Evolutionary conservation across 2,888 invertebrate species (phyloP).

Genomic region (Leptothorax acervorum): DNA sequence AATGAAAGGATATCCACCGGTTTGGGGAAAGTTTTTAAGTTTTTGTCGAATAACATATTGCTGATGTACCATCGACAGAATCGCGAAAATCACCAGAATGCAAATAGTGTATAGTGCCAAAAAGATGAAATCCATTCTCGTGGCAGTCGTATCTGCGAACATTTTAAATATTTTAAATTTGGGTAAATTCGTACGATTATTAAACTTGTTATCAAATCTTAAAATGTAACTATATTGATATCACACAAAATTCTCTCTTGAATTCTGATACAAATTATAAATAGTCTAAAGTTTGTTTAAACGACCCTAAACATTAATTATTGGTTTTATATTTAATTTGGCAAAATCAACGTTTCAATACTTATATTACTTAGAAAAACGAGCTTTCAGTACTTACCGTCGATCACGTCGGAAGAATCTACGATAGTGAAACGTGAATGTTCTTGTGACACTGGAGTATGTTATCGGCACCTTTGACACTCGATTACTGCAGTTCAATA

Average conservation of each 20-base stretch:
- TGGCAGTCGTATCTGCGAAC: not conserved
- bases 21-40: not conserved
- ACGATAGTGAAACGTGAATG: too few species aligned
- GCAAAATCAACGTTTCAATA: not conserved
- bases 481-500: not conserved
- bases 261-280: not conserved
- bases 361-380: not conserved
- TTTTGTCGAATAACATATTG: slow-evolving; percentile 2
- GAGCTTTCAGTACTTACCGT: not conserved
- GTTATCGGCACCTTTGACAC: not conserved
- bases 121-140: slow-evolving; percentile 14
- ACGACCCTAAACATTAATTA: not conserved
- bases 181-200: not conserved
- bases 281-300: not conserved
- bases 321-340: not conserved
- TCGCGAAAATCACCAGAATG: not conserved
- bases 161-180: not conserved
- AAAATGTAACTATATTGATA: not conserved
- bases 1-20: not conserved
- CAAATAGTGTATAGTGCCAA: not conserved
- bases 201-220: not conserved
- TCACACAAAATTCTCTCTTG: not conserved
- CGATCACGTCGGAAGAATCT: not conserved
- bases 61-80: not conserved
- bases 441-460: not conserved